These are phyloP conservation scores for Drosophila mettleri DNA, from an alignment of 2,888 invertebrate species.

Conservation along the genomic window DNA sequence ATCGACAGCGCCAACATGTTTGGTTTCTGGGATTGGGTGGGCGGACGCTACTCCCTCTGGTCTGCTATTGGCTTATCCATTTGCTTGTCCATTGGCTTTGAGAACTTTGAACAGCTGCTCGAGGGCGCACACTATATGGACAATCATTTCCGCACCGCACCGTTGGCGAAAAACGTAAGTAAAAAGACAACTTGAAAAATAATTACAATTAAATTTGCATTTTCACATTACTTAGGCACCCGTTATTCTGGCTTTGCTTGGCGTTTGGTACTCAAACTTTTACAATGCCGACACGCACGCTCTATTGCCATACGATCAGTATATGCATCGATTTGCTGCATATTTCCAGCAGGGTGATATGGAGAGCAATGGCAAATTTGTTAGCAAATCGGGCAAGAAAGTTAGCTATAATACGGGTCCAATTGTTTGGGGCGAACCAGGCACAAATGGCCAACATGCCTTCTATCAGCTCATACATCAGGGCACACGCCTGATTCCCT, in stretches of 20 bases:
- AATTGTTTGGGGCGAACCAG: slow-evolving; percentile 93
- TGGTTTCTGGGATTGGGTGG: slow-evolving; percentile 99
- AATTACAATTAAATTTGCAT: slow-evolving; percentile 1
- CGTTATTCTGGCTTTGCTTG: slow-evolving; percentile 95
- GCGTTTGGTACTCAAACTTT: slow-evolving; percentile 97
- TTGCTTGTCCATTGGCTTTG: slow-evolving; percentile 95
- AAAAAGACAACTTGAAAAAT: no score
- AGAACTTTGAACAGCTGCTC: slow-evolving; percentile 96
- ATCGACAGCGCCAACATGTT: slow-evolving; percentile 99
- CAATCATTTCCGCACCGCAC: slow-evolving; percentile 94
- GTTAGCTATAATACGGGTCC: slow-evolving; percentile 85
- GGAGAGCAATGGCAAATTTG: slow-evolving; percentile 99
- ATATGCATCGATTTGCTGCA: slow-evolving; percentile 98
- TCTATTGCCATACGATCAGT: slow-evolving; percentile 98
- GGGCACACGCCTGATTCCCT: slow-evolving; percentile 92
- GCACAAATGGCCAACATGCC: slow-evolving; percentile 99
- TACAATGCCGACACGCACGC: slow-evolving; percentile 98
- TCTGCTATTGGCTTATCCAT: slow-evolving; percentile 99
- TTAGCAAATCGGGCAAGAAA: slow-evolving; percentile 88
- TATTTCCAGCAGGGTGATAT: slow-evolving; percentile 99
- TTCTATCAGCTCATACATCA: slow-evolving; percentile 99
- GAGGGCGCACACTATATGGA: slow-evolving; percentile 97
- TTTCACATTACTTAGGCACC: slow-evolving; percentile 89
- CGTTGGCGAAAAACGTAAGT: slow-evolving; percentile 94
- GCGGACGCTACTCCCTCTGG: slow-evolving; percentile 98